Percentiles rank a stretch among this genome's conserved stretches.
phyloP scores from a whole-genome alignment of 2,113 vertebrate species.

The Sigmodon hispidus region DNA sequence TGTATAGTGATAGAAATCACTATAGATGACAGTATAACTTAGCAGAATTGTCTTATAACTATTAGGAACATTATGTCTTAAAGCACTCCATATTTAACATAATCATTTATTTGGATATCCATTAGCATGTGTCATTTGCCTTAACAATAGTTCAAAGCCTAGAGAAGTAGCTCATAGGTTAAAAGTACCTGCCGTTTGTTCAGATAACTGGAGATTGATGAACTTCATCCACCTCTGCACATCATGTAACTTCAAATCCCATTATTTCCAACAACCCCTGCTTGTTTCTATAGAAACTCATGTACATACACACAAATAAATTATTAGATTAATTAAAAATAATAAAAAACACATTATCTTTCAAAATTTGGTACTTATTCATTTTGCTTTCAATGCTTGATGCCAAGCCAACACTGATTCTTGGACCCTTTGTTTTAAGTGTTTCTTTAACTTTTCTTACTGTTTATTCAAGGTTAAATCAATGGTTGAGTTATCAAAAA shows the following conservation, averaged over 20 bases:
- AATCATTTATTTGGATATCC: background rate
- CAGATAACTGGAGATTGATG: background rate
- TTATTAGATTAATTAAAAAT: background rate
- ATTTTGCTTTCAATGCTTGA: background rate
- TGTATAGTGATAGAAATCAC: fast-evolving
- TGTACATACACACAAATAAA: background rate
- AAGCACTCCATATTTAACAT: too few relatives aligned
- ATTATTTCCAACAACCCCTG: background rate
- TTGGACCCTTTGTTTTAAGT: background rate
- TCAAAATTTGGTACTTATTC: background rate
- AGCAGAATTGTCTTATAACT: background rate
- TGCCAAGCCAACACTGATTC: background rate
- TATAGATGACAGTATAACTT: fast-evolving
- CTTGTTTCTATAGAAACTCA: background rate
- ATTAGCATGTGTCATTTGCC: background rate
- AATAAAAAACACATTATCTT: background rate
- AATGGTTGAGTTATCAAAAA: background rate
- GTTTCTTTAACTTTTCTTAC: background rate
- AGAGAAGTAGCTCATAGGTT: background rate
- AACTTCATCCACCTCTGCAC: background rate
- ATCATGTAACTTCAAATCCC: background rate
- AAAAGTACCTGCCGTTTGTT: background rate
- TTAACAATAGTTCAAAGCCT: background rate
- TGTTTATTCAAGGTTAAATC: background rate
- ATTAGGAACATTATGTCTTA: background rate